Evolutionary conservation across 2,113 vertebrate genomes (phyloP).

Genomic region (Caranx melampygus): DNA sequence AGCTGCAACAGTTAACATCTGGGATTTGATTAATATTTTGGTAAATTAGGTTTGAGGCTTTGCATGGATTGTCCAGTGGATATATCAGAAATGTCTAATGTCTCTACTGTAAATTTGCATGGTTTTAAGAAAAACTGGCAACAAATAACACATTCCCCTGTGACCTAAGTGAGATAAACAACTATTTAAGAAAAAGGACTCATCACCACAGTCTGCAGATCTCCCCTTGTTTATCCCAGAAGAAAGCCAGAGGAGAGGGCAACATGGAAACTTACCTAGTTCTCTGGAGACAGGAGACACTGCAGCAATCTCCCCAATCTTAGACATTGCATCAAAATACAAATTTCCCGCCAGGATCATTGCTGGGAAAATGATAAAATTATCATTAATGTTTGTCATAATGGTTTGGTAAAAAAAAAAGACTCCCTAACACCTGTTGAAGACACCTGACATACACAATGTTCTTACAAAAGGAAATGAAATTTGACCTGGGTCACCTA

Average conservation of each 20-base stretch:
- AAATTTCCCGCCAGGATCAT: slow-evolving; percentile 94
- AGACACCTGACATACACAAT: background rate
- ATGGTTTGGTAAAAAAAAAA: background rate
- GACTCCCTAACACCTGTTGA: slow-evolving; percentile 10
- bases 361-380: slow-evolving; percentile 79
- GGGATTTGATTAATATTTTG: background rate
- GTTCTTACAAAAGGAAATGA: background rate
- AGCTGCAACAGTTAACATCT: background rate
- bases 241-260: slow-evolving; percentile 22
- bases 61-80: background rate
- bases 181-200: background rate
- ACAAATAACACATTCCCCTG: background rate
- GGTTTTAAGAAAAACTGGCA: background rate
- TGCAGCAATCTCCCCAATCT: slow-evolving; percentile 93
- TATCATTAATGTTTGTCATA: slow-evolving; percentile 40
- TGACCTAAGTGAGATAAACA: slow-evolving; percentile 13
- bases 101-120: background rate
- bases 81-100: too few species aligned
- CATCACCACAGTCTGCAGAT: slow-evolving; percentile 4
- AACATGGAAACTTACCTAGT: slow-evolving; percentile 87
- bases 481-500: background rate
- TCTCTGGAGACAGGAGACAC: slow-evolving; percentile 95
- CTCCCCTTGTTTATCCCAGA: slow-evolving; percentile 3
- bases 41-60: background rate
- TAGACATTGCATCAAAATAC: slow-evolving; percentile 97